Evolutionary conservation across 2,888 invertebrate species (phyloP).

Genomic region (Celastrina argiolus): DNA sequence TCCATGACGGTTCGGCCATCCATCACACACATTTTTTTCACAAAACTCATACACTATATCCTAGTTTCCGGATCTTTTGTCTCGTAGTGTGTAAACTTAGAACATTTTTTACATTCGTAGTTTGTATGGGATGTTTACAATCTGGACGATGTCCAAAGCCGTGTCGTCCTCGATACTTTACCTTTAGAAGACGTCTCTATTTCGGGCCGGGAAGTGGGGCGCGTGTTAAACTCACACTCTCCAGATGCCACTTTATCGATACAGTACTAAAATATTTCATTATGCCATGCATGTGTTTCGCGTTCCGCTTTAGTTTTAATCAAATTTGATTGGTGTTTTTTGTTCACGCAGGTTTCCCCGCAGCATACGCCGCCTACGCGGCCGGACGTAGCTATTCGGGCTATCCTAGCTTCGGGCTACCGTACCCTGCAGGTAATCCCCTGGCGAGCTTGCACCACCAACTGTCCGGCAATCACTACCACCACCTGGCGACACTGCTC

Average conservation of each 20-base stretch:
- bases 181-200: conserved; percentile 65
- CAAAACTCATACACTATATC: conserved; percentile 41
- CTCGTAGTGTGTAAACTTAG: conserved; percentile 47
- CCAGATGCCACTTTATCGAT: conserved; percentile 40
- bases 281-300: conserved; percentile 48
- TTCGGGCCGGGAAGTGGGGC: conserved; percentile 60
- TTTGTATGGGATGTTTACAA: conserved; percentile 62
- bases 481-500: conserved; percentile 80
- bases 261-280: conserved; percentile 24
- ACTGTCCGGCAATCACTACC: conserved; percentile 80
- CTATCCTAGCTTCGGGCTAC: conserved; percentile 98
- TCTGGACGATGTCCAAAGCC: conserved; percentile 71
- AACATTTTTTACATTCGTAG: conserved; percentile 30
- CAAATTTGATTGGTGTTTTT: conserved; percentile 45
- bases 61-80: conserved; percentile 33
- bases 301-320: conserved; percentile 28
- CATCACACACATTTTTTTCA: conserved; percentile 62
- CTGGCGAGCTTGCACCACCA: conserved; percentile 88
- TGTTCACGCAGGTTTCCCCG: conserved; percentile 90
- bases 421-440: conserved; percentile 97
- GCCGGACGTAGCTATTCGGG: conserved; percentile 97
- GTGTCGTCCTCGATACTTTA: conserved; percentile 57
- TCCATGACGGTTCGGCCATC: conserved; percentile 60
- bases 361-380: conserved; percentile 97
- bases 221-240: conserved; percentile 50